Conservation (phyloP, 2,113 vertebrate species). For the Callaeas wilsoni region DNA sequence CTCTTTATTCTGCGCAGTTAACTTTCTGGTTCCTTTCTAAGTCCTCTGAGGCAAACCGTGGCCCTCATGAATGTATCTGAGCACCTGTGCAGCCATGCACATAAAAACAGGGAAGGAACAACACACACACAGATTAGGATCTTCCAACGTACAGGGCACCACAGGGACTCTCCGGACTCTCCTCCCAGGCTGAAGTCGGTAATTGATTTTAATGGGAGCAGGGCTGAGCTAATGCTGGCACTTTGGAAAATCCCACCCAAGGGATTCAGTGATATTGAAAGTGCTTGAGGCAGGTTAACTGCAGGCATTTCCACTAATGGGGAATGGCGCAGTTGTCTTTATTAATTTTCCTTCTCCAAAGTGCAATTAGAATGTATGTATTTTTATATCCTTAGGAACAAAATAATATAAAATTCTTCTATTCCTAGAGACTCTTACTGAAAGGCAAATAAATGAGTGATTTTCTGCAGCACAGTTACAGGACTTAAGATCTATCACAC, state of each 20-base stretch:
- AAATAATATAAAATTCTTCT: not conserved
- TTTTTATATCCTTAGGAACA: not conserved
- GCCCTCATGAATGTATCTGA: not conserved
- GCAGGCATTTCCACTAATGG: constrained; percentile 13
- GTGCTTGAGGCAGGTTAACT: constrained; percentile 22
- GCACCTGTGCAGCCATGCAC: not conserved
- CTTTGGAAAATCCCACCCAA: constrained; percentile 53
- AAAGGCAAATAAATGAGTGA: not conserved
- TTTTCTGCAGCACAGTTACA: not conserved
- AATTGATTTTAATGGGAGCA: constrained; percentile 47
- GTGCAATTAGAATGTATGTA: not conserved
- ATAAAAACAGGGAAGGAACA: not conserved
- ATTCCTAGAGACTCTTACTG: not conserved
- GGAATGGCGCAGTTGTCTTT: not conserved
- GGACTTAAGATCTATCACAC: not conserved
- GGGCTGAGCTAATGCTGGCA: constrained; percentile 22
- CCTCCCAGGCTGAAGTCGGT: constrained; percentile 4
- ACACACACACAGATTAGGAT: not conserved
- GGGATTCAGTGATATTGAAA: constrained; percentile 32
- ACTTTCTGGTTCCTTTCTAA: not conserved
- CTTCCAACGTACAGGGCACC: not conserved
- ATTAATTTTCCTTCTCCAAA: constrained; percentile 34
- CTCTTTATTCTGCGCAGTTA: not conserved
- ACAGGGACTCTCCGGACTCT: not conserved
- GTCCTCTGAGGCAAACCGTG: not conserved